Percentiles rank a stretch among this genome's conserved stretches.
Evolutionary conservation across 2,113 vertebrate genomes (phyloP).

Genomic region (Scatophagus argus): DNA sequence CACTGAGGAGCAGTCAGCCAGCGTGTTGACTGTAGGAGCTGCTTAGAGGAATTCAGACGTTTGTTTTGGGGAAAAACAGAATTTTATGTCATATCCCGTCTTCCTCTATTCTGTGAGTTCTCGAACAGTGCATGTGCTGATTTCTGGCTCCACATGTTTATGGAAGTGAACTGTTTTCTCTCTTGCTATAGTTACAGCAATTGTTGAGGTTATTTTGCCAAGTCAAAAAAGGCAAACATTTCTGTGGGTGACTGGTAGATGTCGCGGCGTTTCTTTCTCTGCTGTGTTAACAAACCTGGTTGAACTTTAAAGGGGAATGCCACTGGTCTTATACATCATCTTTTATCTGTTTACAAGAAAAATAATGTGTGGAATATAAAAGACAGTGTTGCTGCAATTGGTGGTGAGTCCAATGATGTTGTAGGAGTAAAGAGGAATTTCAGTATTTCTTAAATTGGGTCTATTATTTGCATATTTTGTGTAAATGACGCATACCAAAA

Average conservation of each 20-base stretch:
- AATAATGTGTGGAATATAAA: too few species aligned
- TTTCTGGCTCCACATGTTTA: not conserved
- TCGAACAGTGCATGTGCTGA: not conserved
- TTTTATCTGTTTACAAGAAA: not conserved
- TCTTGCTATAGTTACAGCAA: not conserved
- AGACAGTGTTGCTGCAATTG: too few species aligned
- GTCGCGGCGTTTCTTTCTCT: not conserved
- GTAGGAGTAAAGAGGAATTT: too few species aligned
- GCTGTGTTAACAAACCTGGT: not conserved
- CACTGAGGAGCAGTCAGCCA: slow-evolving; percentile 2
- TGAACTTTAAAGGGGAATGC: not conserved
- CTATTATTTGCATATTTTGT: too few species aligned
- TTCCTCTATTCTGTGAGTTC: slow-evolving; percentile 6
- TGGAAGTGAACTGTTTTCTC: slow-evolving; percentile 12
- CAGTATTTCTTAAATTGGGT: too few species aligned
- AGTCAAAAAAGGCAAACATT: not conserved
- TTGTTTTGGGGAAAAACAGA: not conserved
- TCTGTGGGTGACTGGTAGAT: not conserved
- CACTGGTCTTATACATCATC: not conserved
- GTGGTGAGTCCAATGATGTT: too few species aligned
- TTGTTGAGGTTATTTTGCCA: not conserved
- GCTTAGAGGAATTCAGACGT: slow-evolving; percentile 23
- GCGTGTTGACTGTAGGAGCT: not conserved
- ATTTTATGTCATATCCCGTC: not conserved
- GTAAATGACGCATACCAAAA: too few species aligned